These are phyloP conservation scores for Isoperla grammatica DNA, from an alignment of 2,888 invertebrate genomes.

Conservation along the genomic window DNA sequence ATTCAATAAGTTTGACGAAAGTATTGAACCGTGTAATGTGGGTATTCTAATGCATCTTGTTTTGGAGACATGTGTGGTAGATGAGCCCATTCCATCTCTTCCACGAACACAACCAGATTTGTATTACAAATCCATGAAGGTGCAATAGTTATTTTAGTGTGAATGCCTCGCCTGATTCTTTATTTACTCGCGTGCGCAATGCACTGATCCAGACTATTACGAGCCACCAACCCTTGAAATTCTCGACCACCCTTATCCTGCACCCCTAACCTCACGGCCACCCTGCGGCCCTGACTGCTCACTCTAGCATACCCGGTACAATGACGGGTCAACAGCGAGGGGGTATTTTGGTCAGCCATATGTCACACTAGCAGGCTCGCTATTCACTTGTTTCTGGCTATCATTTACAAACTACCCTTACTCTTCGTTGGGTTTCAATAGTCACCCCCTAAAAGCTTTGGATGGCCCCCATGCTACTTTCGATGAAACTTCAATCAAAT, in stretches of 20 bases:
- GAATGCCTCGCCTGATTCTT: no score
- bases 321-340: neutral
- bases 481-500: conserved; percentile 14
- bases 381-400: conserved; percentile 8
- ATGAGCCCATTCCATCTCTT: no score
- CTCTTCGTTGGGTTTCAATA: conserved; percentile 2
- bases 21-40: no score
- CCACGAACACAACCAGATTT: no score
- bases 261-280: conserved; percentile 1
- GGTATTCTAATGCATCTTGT: no score
- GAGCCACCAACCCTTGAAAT: conserved; percentile 8
- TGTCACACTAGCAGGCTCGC: neutral
- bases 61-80: no score
- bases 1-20: no score
- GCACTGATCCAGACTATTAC: neutral
- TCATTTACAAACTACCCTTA: conserved; percentile 15
- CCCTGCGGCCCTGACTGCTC: conserved; percentile 9
- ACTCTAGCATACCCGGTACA: conserved; percentile 1
- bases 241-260: conserved; percentile 9
- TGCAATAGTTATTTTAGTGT: no score
- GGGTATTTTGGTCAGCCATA: neutral
- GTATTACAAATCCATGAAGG: no score
- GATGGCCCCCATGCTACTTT: no score
- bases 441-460: conserved; percentile 1
- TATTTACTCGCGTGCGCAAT: no score